A percentile compares a stretch with the other conserved stretches of the same genome.
Evolutionary conservation across 2,797 vertebrate genomes (phyloP).

Genomic region (Alectoris magna): DNA sequence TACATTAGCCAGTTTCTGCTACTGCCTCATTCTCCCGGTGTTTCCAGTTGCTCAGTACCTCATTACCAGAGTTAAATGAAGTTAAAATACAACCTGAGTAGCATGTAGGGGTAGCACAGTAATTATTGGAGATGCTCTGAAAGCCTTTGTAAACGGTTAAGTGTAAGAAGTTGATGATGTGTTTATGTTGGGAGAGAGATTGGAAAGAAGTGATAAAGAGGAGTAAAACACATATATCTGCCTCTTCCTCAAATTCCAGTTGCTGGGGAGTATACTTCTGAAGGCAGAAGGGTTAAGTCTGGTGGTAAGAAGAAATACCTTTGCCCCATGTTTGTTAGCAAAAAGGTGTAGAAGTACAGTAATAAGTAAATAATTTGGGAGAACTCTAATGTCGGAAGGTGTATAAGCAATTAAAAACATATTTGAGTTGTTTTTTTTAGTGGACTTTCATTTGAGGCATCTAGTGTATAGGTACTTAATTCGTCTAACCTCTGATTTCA

Average conservation of each 20-base stretch:
- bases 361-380: background rate
- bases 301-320: background rate
- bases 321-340: background rate
- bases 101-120: background rate
- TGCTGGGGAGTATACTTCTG: background rate
- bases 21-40: background rate
- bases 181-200: background rate
- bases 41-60: background rate
- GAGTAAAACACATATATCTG: background rate
- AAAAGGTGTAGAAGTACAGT: background rate
- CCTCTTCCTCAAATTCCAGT: background rate
- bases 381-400: background rate
- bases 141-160: background rate
- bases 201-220: background rate
- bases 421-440: background rate
- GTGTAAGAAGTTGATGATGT: background rate
- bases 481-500: background rate
- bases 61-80: background rate
- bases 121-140: background rate
- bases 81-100: background rate
- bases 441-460: background rate
- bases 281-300: background rate
- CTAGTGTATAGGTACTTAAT: background rate
- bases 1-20: background rate
- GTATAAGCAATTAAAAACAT: background rate